Evolutionary conservation across 2,888 invertebrate species (phyloP), one percentile per base, ranked within the genome.

Genomic region (Cryptosula pallasiana): DNA sequence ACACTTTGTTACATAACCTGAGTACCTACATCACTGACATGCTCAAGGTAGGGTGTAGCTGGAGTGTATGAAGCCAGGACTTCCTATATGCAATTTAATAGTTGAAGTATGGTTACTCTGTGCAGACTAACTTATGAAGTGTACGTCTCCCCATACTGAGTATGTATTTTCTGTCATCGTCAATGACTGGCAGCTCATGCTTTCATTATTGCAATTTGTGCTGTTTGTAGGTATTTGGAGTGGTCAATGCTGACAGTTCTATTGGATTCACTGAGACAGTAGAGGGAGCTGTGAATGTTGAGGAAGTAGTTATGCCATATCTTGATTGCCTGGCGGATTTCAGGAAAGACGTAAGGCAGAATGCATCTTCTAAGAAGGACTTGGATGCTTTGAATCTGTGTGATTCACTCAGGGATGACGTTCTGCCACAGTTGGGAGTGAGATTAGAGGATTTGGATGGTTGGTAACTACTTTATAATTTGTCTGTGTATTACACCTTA

Each of bases 381-480:
- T 74, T 74, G 5, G 79, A 76, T 9, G 79, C 96, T 79, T 87
- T 98, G 71, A 87, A 90, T 79, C 89, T 93, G 73, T 99, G 98
- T 86, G 99, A 99, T 86, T 86, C 86, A 72, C 87, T 99, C 55
- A 87, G 99, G 0, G 97, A 99, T 86, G 89, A 90, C 71, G 88
- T 91, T 71, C 86, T 99, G 77, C 97, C 98, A 0, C 91, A 91
- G 77, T 88, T 97, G 29, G 98, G 99, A 20, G 95, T 99, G 1
- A 88, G 97, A 1, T 87, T 99, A 9, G 98, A 99, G 86, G 99
- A 99, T 83, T 90, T 90, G 76, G 92, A 93, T 77, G 92, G 90
- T n/a, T n/a, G n/a, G n/a, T n/a, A n/a, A n/a, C n/a, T n/a, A n/a
- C n/a, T n/a, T n/a, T n/a, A n/a, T n/a, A n/a, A n/a, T n/a, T n/a